Percentiles rank a stretch among this genome's conserved stretches.
These are phyloP conservation scores for Dendrolimus kikuchii DNA, from an alignment of 1,140 invertebrate genomes.

Conservation along the genomic window DNA sequence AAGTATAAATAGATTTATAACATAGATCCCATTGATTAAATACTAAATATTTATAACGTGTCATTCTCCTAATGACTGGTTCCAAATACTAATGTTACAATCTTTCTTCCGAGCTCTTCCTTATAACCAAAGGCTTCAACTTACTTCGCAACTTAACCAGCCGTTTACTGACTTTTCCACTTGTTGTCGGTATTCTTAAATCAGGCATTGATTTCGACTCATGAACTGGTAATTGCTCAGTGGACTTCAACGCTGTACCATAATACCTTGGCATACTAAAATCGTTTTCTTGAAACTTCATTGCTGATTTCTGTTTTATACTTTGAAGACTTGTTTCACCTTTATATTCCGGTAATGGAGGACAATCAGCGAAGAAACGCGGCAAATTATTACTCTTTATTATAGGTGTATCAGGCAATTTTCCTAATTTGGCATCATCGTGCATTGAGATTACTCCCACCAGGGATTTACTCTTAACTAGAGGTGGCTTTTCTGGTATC, in stretches of 20 bases:
- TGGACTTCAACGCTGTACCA: conserved; percentile 28
- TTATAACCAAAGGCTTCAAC: conserved; percentile 66
- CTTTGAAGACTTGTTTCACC: conserved; percentile 60
- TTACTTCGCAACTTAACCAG: conserved; percentile 58
- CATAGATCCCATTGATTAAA: not conserved
- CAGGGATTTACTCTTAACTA: conserved; percentile 58
- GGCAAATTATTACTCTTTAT: conserved; percentile 66
- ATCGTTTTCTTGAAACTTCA: conserved; percentile 57
- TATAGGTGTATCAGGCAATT: conserved; percentile 64
- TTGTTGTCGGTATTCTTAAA: conserved; percentile 43
- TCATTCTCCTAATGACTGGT: not conserved
- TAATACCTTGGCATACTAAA: conserved; percentile 71
- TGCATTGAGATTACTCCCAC: conserved; percentile 39
- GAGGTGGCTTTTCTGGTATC: conserved; percentile 47
- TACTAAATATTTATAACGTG: not conserved
- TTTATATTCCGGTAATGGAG: conserved; percentile 57
- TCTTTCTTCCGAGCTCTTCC: conserved; percentile 61
- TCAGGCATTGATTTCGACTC: conserved; percentile 70
- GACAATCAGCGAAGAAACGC: conserved; percentile 64
- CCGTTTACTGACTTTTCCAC: conserved; percentile 56
- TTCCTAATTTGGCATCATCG: conserved; percentile 53
- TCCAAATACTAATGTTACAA: conserved; percentile 20
- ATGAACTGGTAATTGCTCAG: conserved; percentile 38
- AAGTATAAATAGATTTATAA: not conserved
- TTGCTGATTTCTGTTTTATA: conserved; percentile 52